Percentiles rank a stretch among this genome's conserved stretches.
Conservation (phyloP, 2,113 vertebrate genomes). For the Morone saxatilis region DNA sequence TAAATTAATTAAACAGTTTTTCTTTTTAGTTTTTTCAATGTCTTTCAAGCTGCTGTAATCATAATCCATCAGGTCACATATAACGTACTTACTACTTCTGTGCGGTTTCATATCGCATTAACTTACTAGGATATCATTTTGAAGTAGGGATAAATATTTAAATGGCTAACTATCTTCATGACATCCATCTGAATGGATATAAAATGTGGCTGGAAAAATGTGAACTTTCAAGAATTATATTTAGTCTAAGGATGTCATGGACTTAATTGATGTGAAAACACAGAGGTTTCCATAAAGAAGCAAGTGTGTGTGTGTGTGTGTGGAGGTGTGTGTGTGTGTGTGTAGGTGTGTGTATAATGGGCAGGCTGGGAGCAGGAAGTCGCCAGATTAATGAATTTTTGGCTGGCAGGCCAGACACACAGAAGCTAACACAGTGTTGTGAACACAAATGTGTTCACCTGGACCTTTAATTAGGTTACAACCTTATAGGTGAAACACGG, state of each 20-base stretch:
- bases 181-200: neutral
- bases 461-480: constrained; percentile 51
- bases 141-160: neutral
- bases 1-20: too few species aligned
- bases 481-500: constrained; percentile 8
- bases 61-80: neutral
- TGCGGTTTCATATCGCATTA: neutral
- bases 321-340: neutral
- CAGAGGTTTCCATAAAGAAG: neutral
- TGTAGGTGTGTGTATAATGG: constrained; percentile 7
- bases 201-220: neutral
- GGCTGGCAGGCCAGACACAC: constrained; percentile 35
- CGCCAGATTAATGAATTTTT: constrained; percentile 52
- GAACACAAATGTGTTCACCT: constrained; percentile 49
- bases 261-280: neutral
- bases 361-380: constrained; percentile 43
- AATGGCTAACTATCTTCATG: too few species aligned
- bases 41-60: neutral
- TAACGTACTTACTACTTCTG: neutral
- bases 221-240: neutral
- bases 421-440: constrained; percentile 28
- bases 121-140: neutral
- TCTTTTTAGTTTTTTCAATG: neutral
- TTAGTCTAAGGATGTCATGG: constrained; percentile 4
- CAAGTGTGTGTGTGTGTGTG: neutral